phyloP scores from a whole-genome alignment of 2,888 invertebrate genomes.

The Hypolimnas misippus region DNA sequence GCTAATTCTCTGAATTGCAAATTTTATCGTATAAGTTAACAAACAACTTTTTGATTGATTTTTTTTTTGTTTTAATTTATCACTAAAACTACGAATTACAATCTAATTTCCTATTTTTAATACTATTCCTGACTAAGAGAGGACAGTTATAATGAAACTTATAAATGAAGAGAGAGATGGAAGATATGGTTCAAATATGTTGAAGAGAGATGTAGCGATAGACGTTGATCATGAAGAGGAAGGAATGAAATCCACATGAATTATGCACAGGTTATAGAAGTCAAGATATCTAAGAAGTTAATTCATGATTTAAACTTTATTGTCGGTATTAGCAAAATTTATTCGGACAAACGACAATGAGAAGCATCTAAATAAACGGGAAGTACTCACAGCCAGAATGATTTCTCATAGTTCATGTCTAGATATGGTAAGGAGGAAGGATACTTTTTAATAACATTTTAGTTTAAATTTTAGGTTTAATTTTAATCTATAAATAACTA shows the following conservation, averaged over 20 bases:
- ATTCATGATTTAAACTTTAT: conserved; percentile 53
- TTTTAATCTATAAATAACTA: conserved; percentile 79
- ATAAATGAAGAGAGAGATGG: conserved; percentile 49
- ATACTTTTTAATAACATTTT: conserved; percentile 61
- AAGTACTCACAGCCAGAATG: conserved; percentile 83
- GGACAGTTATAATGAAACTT: conserved; percentile 55
- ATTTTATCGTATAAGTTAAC: conserved; percentile 80
- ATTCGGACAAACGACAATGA: conserved; percentile 52
- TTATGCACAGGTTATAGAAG: conserved; percentile 44
- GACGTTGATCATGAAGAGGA: conserved; percentile 40
- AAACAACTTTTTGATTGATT: conserved; percentile 72
- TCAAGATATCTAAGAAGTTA: conserved; percentile 40
- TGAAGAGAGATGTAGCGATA: conserved; percentile 18
- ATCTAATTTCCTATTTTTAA: conserved; percentile 68
- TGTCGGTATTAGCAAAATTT: conserved; percentile 62
- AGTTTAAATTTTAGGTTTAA: conserved; percentile 63
- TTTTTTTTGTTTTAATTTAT: conserved; percentile 58
- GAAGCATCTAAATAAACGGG: conserved; percentile 71
- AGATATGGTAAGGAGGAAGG: conserved; percentile 78
- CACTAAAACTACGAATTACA: conserved; percentile 70
- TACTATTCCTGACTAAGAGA: conserved; percentile 68
- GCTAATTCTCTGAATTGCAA: conserved; percentile 83
- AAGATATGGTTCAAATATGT: conserved; percentile 47
- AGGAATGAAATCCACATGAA: conserved; percentile 28
- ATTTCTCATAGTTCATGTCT: conserved; percentile 77